These are phyloP conservation scores for Drosophila subquinaria DNA, from an alignment of 2,888 invertebrate species.

Conservation along the genomic window DNA sequence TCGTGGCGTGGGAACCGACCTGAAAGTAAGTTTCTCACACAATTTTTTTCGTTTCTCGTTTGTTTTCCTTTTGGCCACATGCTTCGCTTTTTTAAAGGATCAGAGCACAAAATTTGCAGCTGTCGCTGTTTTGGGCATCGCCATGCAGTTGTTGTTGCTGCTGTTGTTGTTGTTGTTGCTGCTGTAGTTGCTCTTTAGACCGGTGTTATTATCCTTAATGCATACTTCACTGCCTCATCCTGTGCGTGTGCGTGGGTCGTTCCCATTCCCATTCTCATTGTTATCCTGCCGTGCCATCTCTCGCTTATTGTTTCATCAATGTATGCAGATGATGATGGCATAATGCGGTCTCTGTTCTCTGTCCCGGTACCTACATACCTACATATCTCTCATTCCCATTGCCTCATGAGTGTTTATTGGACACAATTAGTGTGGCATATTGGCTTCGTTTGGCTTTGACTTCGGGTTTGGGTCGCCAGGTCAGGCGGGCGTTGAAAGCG, in stretches of 20 bases:
- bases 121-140: conserved; percentile 79
- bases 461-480: conserved; percentile 32
- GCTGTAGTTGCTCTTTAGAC: conserved; percentile 71
- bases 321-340: conserved; percentile 81
- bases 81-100: conserved; percentile 83
- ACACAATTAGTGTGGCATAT: conserved; percentile 79
- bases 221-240: conserved; percentile 80
- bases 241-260: conserved; percentile 74
- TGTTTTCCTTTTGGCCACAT: conserved; percentile 83
- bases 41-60: conserved; percentile 76
- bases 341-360: conserved; percentile 55
- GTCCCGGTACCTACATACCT: conserved; percentile 24
- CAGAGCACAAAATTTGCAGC: conserved; percentile 83
- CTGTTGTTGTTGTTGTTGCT: conserved; percentile 33
- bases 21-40: conserved; percentile 85
- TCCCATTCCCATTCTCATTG: conserved; percentile 53
- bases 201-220: conserved; percentile 80
- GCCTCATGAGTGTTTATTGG: conserved; percentile 77
- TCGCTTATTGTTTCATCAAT: conserved; percentile 79
- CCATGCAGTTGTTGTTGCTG: conserved; percentile 48
- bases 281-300: conserved; percentile 79
- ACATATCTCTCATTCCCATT: conserved; percentile 16
- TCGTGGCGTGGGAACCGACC: conserved; percentile 85
- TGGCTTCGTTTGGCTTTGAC: conserved; percentile 61
- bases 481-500: conserved; percentile 63